Evolutionary conservation across 2,113 vertebrate genomes (phyloP), one percentile per base, ranked within the genome.

Genomic region (Eclectus roratus): DNA sequence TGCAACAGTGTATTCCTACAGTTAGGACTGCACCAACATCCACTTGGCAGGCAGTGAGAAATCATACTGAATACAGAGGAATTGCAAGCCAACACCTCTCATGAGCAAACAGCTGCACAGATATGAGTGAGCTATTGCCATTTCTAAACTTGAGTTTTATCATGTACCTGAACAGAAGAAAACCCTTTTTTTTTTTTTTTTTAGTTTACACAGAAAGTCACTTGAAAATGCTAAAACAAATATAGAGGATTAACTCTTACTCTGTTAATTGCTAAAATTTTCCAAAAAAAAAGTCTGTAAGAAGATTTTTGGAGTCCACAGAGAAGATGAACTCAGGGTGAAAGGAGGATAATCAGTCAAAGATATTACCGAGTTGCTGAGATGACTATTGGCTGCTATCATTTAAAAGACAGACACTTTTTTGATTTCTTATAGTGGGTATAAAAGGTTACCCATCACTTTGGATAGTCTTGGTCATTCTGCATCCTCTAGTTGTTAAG

Each of bases 1-100:
- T 91, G 70, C 58, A 96, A 44, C 25, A 70, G n/a, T 37, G 27
- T 88, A 94, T 91, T 96, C 71, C 64, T 93, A 80, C 33, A 50
- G 50, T 55, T 55, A 93, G 76, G 60, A 78, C 53, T 74, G 39
- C 39, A 94, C 29, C 55, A 93, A 71, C 79, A 95, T 35, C 39
- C 31, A 70, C 76, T 90, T 90, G 79, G 63, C 76, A 95, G 72
- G 79, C 63, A 83, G 63, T 10, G 14, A 47, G 28, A 85, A 94
- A 85, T 80, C 49, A 52, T 18, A 73, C 17, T 18, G 18, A 84
- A 80, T 13, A 80, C 49, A 20, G 33, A 81, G 41, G 70, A 85
- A 87, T 4, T 74, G 25, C 43, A 96, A 90, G 55, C 63, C 85
- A 93, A 70, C 24, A 88, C 23, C 39, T 68, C 43, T 58, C 46